Base-by-base conservation (phyloP, 1,140 invertebrate genomes). In the Chironomus tepperi region DNA sequence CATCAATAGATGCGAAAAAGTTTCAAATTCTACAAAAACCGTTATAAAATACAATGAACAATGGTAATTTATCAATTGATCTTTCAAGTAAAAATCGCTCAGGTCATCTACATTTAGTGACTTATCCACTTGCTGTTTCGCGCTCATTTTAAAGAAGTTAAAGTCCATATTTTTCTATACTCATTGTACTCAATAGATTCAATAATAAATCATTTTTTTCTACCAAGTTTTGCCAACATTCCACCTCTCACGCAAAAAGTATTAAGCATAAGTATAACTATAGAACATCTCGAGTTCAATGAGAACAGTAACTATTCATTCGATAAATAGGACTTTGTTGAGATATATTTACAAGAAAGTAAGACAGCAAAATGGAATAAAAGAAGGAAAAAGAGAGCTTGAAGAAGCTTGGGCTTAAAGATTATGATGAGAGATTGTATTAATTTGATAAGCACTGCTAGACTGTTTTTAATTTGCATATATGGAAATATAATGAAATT, bases 401-500 rank as follows among this genome's bases (percentile, higher is more conserved):
- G 47, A 57, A 21, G 65, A 18, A 70, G 65, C 24, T n/a, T 34
- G 24, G 5, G 24, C 24, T 34, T 34, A 34, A 34, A 70, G 65
- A 70, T 70, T 70, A 18, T 70, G 65, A 70, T 70, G 65, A 21
- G 18, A 70, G 65, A 70, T 70, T 70, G 18, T 19, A 19, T 70
- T 70, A 70, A 70, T 70, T 70, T 70, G 65, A 70, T 70, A 70
- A 70, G 65, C 47, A 57, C 24, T 34, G 24, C 24, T 34, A 34
- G 24, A 34, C 24, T 34, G 5, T 34, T 34, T 5, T 5, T 34
- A 34, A 34, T 34, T 34, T 34, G 24, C 24, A 34, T 34, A 34
- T 34, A 34, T 34, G 24, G 24, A 34, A 34, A 34, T 34, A 34
- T 34, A 34, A 34, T 34, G 24, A 34, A 34, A n/a, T 57, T 57